Base-by-base conservation (phyloP, 30 jellyfish, hydroid and myxozoan genomes). In the Aurelia coerulea region DNA sequence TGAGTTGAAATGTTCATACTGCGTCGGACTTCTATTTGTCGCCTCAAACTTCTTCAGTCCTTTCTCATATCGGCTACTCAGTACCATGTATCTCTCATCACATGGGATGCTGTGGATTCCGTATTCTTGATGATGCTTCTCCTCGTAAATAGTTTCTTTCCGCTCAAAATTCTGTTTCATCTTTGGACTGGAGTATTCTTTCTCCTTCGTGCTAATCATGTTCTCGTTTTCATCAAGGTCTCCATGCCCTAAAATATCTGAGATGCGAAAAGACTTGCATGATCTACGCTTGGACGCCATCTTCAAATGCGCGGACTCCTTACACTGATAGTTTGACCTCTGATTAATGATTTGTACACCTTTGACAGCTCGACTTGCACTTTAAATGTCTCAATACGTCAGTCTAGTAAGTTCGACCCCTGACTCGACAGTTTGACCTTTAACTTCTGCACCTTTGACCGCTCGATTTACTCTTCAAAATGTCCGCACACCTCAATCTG, bases 181-280 rank as follows among this genome's bases (percentile, higher is more conserved):
- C 35, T 17, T 23, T 17, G 13, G 35, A 15, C 15, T 5, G 35
- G 35, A 11, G 35, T 5, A 11, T 17, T 60, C 70, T 6, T 17
- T 60, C 46, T 15, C 52, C 19, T 78, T 72, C 4, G 17, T 34
- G 63, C 41, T 8, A 2, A 31, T 33, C 32, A 2, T 31, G 66
- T 65, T 42, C 49, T 16, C 59, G 33, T 41, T 79, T 46, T 79
- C 80, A 10, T 31, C 56, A 16, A 52, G 17, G 16, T 59, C 71
- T 0, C 66, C 80, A 13, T 54, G 41, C 32, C 89, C 89, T n/a
- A 79, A 51, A 64, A 79, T 79, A 54, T 79, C 89, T 39, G 89
- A 79, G 16, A 79, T 79, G 10, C 89, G 89, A 50, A 79, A 79
- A 3, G 89, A 79, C 34, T 64, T 79, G 34, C 31, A 41, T 15